Conservation (phyloP, 2,797 vertebrate genomes). For the Leptatherina wallacei region DNA sequence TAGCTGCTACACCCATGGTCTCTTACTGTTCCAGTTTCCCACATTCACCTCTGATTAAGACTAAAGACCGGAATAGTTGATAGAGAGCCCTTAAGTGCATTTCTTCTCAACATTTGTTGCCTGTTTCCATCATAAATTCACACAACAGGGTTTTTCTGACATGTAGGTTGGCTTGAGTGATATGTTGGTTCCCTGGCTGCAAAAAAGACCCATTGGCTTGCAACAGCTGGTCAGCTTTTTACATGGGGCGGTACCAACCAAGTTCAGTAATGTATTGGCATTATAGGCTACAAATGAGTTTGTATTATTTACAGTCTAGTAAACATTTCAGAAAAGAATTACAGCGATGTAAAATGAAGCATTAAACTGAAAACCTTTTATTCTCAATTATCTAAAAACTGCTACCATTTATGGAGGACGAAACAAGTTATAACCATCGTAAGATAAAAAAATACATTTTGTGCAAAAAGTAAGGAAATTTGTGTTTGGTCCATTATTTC, state of each 20-base stretch:
- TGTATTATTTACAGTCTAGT: background rate
- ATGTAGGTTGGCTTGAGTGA: conserved; percentile 37
- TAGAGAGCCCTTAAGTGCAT: conserved; percentile 58
- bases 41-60: conserved; percentile 53
- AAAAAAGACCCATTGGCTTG: conserved; percentile 19
- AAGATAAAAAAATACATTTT: no score
- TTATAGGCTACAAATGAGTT: conserved; percentile 8
- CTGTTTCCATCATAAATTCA: conserved; percentile 54
- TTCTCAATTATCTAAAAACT: background rate
- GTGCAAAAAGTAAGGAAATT: no score
- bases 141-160: conserved; percentile 41
- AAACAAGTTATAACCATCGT: no score
- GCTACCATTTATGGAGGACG: no score
- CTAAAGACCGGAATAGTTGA: conserved; percentile 49
- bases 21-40: conserved; percentile 19
- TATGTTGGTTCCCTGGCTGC: conserved; percentile 27
- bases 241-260: background rate
- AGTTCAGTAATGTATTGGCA: background rate
- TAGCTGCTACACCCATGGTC: conserved; percentile 2
- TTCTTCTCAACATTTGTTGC: conserved; percentile 28
- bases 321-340: background rate
- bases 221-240: conserved; percentile 11
- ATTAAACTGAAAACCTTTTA: background rate
- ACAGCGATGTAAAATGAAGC: background rate
- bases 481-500: no score